A percentile compares a stretch with the other conserved stretches of the same genome.
These are phyloP conservation scores for Palaemon carinicauda DNA, from an alignment of 1,140 invertebrate genomes.

Conservation along the genomic window DNA sequence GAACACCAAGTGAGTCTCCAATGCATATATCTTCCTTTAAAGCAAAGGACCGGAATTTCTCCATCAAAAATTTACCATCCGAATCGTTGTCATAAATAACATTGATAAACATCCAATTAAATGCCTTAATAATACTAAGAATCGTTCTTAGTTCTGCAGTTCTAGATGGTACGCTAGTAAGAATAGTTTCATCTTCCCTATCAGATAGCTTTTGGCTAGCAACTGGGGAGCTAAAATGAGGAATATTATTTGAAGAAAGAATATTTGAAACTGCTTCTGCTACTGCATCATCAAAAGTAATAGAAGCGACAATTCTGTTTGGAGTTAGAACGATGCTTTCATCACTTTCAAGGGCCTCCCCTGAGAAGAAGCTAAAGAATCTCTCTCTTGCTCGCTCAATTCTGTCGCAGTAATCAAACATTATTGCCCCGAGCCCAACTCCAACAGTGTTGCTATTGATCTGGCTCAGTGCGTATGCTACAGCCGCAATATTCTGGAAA, in stretches of 20 bases:
- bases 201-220: constrained; percentile 57
- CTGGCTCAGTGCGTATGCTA: constrained; percentile 61
- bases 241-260: constrained; percentile 65
- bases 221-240: constrained; percentile 64
- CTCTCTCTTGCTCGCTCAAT: constrained; percentile 60
- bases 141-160: constrained; percentile 51
- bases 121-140: constrained; percentile 36
- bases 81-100: constrained; percentile 57
- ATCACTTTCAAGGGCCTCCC: constrained; percentile 58
- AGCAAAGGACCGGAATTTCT: constrained; percentile 47
- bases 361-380: constrained; percentile 63
- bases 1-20: constrained; percentile 51
- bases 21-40: constrained; percentile 48
- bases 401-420: constrained; percentile 62
- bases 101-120: constrained; percentile 52
- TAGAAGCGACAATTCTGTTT: constrained; percentile 61
- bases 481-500: constrained; percentile 61
- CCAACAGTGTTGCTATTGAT: constrained; percentile 60
- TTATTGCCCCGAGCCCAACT: constrained; percentile 61
- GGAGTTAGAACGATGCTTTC: constrained; percentile 53
- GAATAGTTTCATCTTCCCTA: constrained; percentile 41
- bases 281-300: constrained; percentile 63
- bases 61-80: constrained; percentile 44
- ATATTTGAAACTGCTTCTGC: constrained; percentile 60
- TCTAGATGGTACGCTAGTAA: constrained; percentile 54